phyloP scores from a whole-genome alignment of 2,113 vertebrate genomes.

The Festucalex cinctus region DNA sequence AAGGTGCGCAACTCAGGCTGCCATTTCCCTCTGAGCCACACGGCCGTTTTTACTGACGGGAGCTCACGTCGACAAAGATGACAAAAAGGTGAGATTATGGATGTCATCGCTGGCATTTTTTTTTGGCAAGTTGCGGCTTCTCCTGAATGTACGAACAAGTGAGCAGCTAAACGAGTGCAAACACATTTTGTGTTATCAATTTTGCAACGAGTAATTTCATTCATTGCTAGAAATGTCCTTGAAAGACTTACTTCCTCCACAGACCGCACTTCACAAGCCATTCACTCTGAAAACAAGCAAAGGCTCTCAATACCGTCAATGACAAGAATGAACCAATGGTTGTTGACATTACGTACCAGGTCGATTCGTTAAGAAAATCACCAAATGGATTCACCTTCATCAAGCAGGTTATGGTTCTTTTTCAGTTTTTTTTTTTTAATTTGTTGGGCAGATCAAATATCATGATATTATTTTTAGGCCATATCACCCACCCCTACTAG shows the following conservation, averaged over 20 bases:
- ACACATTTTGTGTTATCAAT: neutral
- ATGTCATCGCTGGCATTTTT: neutral
- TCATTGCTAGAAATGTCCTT: neutral
- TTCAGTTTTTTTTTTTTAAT: neutral
- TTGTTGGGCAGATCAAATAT: no score
- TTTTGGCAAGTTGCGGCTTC: neutral
- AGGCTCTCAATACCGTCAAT: neutral
- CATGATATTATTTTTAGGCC: no score
- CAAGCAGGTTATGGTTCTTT: neutral
- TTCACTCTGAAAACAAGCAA: neutral
- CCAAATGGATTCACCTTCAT: neutral
- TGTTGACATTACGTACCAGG: no score
- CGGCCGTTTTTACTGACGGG: neutral
- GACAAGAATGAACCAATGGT: neutral
- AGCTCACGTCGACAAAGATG: neutral
- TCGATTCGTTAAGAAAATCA: neutral
- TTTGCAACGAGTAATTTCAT: neutral
- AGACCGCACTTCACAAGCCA: neutral
- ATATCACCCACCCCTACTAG: no score
- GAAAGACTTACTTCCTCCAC: neutral
- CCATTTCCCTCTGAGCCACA: conserved; percentile 42
- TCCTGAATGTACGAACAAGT: neutral
- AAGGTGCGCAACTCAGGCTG: conserved; percentile 37
- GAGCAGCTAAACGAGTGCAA: no score
- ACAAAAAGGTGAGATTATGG: neutral